phyloP scores from a whole-genome alignment of 2,888 invertebrate genomes.

The Drosophila dives region DNA sequence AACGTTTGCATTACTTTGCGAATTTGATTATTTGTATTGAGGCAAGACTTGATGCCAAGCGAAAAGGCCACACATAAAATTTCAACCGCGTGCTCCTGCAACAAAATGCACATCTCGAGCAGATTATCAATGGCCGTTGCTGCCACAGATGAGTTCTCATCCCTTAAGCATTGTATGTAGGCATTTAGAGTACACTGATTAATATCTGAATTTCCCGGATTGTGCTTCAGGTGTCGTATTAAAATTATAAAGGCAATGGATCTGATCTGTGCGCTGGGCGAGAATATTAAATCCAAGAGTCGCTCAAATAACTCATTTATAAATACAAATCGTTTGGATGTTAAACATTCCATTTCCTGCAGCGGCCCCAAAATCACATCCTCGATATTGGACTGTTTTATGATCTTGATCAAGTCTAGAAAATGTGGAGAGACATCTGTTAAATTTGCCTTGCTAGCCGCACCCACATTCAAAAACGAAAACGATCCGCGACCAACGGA shows the following conservation, averaged over 20 bases:
- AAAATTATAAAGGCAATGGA: conserved; percentile 90
- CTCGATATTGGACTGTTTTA: conserved; percentile 83
- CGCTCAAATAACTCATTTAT: conserved; percentile 88
- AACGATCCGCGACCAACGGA: conserved; percentile 76
- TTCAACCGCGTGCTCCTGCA: conserved; percentile 93
- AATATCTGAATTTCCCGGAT: conserved; percentile 86
- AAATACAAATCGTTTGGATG: conserved; percentile 89
- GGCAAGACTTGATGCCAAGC: conserved; percentile 91
- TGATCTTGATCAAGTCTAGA: conserved; percentile 81
- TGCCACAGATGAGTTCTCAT: conserved; percentile 91
- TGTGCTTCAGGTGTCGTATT: conserved; percentile 89
- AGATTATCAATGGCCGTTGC: conserved; percentile 92
- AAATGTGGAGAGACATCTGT: conserved; percentile 82
- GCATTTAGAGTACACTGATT: conserved; percentile 89
- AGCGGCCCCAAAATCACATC: conserved; percentile 88
- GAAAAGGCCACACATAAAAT: conserved; percentile 93
- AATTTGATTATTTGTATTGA: conserved; percentile 91
- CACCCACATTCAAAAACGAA: conserved; percentile 78
- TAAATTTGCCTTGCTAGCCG: conserved; percentile 76
- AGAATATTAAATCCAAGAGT: conserved; percentile 88
- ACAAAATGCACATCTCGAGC: conserved; percentile 92
- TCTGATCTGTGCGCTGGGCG: conserved; percentile 88
- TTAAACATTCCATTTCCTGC: conserved; percentile 91
- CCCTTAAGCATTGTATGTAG: conserved; percentile 92
- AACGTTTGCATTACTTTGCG: conserved; percentile 92